A percentile compares a stretch with the other conserved stretches of the same genome.
phyloP scores from a whole-genome alignment of 2,113 vertebrate genomes.

The Potamarius usumacintae region DNA sequence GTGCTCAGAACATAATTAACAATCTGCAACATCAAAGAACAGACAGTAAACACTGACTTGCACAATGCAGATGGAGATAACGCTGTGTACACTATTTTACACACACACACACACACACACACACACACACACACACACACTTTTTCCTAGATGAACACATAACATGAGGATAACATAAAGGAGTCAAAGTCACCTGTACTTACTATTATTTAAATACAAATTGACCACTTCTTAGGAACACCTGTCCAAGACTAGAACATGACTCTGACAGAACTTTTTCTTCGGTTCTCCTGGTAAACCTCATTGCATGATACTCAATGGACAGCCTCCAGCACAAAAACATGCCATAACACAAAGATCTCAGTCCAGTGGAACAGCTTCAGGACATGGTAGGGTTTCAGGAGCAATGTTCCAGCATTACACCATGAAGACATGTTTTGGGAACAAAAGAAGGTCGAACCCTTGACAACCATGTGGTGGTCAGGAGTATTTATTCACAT shows the following conservation, averaged over 20 bases:
- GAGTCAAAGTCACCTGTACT: neutral
- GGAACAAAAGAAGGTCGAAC: neutral
- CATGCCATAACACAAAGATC: neutral
- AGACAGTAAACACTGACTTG: conserved; percentile 24
- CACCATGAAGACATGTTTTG: neutral
- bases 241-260: neutral
- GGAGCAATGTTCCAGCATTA: neutral
- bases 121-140: neutral
- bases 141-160: neutral
- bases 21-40: conserved; percentile 15
- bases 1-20: conserved; percentile 8
- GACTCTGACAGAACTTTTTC: neutral
- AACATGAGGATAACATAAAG: neutral
- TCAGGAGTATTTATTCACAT: neutral
- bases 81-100: neutral
- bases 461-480: neutral
- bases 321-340: neutral
- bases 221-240: neutral
- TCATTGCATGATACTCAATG: neutral
- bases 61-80: conserved; percentile 5
- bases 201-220: neutral
- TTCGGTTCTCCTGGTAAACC: neutral
- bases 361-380: neutral
- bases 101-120: neutral
- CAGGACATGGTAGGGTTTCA: neutral